Conservation (phyloP, 2,797 vertebrate genomes). For the Allobates femoralis region DNA sequence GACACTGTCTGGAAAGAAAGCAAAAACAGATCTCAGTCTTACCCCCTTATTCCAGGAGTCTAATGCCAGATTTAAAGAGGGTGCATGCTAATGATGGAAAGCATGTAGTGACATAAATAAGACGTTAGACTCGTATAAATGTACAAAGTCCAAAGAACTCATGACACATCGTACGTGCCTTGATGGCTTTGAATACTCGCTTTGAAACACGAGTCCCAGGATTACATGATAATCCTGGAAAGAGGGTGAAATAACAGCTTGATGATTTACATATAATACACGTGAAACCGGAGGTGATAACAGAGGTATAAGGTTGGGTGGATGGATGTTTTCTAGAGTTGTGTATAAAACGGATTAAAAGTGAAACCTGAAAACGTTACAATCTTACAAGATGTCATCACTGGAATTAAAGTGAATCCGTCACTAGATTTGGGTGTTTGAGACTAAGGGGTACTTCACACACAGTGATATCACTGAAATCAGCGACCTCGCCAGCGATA, state of each 20-base stretch:
- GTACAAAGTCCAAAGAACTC: background rate
- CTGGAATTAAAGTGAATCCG: no score
- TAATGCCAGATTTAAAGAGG: background rate
- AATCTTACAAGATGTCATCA: background rate
- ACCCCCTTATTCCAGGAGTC: background rate
- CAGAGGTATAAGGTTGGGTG: background rate
- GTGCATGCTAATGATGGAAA: background rate
- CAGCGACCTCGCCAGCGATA: no score
- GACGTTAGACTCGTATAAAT: background rate
- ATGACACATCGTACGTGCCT: background rate
- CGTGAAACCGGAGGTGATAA: background rate
- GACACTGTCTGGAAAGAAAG: background rate
- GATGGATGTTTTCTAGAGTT: background rate
- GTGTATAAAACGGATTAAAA: background rate
- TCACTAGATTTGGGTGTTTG: no score
- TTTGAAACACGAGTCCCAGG: background rate
- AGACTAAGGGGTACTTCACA: no score
- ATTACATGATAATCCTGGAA: slow-evolving; percentile 15
- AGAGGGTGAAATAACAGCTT: background rate
- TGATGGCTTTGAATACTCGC: background rate
- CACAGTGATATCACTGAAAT: no score
- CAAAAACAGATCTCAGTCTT: background rate
- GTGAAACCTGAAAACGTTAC: background rate
- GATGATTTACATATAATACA: slow-evolving; percentile 5
- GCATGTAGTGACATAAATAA: background rate